Base-by-base conservation (phyloP, 2,113 vertebrate genomes). In the Zootoca vivipara region DNA sequence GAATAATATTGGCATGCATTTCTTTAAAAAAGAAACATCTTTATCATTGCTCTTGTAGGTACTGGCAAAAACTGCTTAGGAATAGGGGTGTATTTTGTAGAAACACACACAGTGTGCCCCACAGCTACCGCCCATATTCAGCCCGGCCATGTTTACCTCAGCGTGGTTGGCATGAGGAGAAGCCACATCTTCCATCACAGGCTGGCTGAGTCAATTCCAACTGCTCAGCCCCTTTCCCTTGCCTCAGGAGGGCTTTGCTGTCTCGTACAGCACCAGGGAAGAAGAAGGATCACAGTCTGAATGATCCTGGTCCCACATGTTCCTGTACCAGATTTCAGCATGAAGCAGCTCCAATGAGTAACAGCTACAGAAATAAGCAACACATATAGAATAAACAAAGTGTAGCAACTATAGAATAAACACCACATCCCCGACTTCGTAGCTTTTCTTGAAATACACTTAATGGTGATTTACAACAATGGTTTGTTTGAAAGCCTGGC, bases 1-100 rank as follows among this genome's bases (percentile, higher is more conserved):
- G 90, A 86, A 56, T 86, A 92, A 86, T 92, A 20, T 89, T 92
- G 86, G 56, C 89, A 90, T 4, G 13, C 85, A 69, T 67, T 65
- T 1, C 84, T 91, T 78, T 92, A 91, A 94, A 38, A 62, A 83
- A 93, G 13, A 65, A 86, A 90, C 87, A 35, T 65, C 5, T 33
- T 90, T 40, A 85, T 70, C 38, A 89, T 82, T 92, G 74, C 91
- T 85, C 42, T 65, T 77, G 62, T 4, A 81, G 70, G 22, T 80
- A 86, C 90, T 92, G 82, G 81, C 87, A 87, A 84, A 64, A 86
- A 64, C 1, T 67, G 40, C 46, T 8, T 24, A 26, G 35, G 75
- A 78, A 30, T 58, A n/a, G 8, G 46, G 46, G 10, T 58, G 18
- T 58, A 33, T 80, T 80, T 80, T 18, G 18, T 58, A 7, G 46